phyloP scores from a whole-genome alignment of 1,140 invertebrate species.

The Ceratitis capitata region DNA sequence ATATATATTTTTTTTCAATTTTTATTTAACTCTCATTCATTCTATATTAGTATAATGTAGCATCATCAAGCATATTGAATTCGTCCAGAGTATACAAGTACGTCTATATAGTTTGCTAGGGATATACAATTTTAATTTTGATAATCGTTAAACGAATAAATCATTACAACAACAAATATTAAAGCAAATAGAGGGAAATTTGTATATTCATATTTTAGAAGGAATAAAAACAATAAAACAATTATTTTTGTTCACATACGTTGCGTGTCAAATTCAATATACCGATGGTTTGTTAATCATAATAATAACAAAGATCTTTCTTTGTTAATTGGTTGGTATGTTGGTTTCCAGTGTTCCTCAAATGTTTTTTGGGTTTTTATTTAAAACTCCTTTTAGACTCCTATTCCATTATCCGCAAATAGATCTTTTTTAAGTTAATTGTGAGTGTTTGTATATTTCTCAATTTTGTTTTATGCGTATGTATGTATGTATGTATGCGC shows the following conservation, averaged over 20 bases:
- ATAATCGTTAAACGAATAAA: conserved; percentile 37
- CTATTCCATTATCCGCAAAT: not conserved
- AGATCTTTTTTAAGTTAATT: not conserved
- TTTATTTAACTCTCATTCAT: not conserved
- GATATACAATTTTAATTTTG: conserved; percentile 31
- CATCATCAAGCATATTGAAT: conserved; percentile 43
- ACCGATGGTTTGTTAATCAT: conserved; percentile 20
- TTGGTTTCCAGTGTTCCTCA: not conserved
- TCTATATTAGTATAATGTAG: conserved; percentile 31
- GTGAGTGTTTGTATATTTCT: not conserved
- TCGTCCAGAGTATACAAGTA: conserved; percentile 37
- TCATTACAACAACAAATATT: conserved; percentile 31
- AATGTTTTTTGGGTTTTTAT: not conserved
- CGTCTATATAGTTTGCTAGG: conserved; percentile 15
- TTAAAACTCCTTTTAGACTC: not conserved
- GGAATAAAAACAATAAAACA: conserved; percentile 20
- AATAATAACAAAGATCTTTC: not conserved
- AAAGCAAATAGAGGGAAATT: conserved; percentile 19
- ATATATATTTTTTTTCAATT: conserved; percentile 23
- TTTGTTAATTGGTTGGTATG: not conserved
- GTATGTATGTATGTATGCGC: not conserved
- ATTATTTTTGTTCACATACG: conserved; percentile 33
- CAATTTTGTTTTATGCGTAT: not conserved
- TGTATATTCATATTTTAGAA: conserved; percentile 33
- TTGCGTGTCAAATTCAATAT: conserved; percentile 42